phyloP scores from a whole-genome alignment of 2,888 invertebrate species.

The Dryococelus australis region DNA sequence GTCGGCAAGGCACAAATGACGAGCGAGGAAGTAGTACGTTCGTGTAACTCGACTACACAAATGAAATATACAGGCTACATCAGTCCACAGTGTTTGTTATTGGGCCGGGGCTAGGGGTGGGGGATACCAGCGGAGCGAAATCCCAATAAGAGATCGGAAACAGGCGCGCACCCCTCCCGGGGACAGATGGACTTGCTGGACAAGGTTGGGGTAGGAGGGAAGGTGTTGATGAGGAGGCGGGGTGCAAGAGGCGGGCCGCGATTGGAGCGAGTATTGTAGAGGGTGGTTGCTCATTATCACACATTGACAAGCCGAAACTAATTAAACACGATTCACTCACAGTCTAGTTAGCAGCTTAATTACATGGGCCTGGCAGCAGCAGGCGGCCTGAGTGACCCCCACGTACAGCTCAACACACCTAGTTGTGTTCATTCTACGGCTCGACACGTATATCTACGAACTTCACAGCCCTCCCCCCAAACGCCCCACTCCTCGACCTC shows the following conservation, averaged over 20 bases:
- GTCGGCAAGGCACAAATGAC: not conserved
- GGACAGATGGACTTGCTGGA: not conserved
- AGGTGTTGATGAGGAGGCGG: not conserved
- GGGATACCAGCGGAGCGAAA: not conserved
- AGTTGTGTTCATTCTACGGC: not conserved
- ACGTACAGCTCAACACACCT: not conserved
- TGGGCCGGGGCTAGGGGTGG: not conserved
- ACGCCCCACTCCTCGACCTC: too few species aligned
- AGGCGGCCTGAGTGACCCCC: not conserved
- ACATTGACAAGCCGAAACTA: conserved; percentile 39
- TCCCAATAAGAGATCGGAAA: not conserved
- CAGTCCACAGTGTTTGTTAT: not conserved
- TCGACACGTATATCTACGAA: too few species aligned
- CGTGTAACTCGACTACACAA: not conserved
- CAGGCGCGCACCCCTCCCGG: not conserved
- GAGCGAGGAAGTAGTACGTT: not conserved
- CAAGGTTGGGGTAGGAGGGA: not conserved
- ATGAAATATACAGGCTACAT: not conserved
- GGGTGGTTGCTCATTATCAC: conserved; percentile 37
- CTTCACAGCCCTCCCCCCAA: too few species aligned
- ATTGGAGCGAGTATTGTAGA: not conserved
- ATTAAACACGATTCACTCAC: conserved; percentile 36
- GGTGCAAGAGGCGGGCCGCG: not conserved
- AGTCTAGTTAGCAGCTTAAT: conserved; percentile 35
- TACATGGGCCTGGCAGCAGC: conserved; percentile 23